Evolutionary conservation across 2,888 invertebrate genomes (phyloP), one percentile per base, ranked within the genome.

Genomic region (Eurytoma californica): DNA sequence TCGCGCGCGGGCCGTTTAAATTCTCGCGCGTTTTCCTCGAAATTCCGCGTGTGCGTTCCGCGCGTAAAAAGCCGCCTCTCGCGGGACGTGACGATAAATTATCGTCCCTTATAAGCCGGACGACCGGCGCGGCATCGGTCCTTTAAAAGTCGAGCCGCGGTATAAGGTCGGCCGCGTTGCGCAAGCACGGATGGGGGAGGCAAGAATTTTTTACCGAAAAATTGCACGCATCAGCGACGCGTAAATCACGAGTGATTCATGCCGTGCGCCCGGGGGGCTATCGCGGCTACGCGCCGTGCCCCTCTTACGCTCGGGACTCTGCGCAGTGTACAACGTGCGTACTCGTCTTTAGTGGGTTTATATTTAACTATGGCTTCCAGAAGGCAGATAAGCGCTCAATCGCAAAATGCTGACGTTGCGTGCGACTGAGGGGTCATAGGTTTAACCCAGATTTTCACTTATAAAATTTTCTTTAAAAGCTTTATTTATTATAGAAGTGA

Each of bases 181-280:
- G 14, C 49, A 70, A 70, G 24, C 5, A 13, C 0, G 14, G 39
- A 63, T 3, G 51, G n/a, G 7, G 7, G 20, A 51, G 39, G 28
- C 18, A 1, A 1, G 47, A 4, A 5, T 18, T 49, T 20, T 49
- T 65, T 49, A 18, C 47, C 49, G 13, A 20, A 20, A 49, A 18
- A 65, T 65, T 49, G n/a, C 49, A 65, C 49, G 65, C 49, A 49
- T 20, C 12, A 20, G n/a, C 1, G 18, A 7, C 13, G n/a, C 65
- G n/a, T 65, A 65, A 65, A 65, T 65, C 65, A 65, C 49, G 18
- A 13, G 49, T 65, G 65, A 65, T 65, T 65, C 65, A 65, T 65
- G 30, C n/a, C 39, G 39, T 47, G 39, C 39, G 39, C 39, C 63
- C 49, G 49, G n/a, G 65, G 14, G 20, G 65, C 49, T 65, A 65